A percentile compares a stretch with the other conserved stretches of the same genome.
phyloP scores from a whole-genome alignment of 2,888 invertebrate genomes.

The Xylota segnis region DNA sequence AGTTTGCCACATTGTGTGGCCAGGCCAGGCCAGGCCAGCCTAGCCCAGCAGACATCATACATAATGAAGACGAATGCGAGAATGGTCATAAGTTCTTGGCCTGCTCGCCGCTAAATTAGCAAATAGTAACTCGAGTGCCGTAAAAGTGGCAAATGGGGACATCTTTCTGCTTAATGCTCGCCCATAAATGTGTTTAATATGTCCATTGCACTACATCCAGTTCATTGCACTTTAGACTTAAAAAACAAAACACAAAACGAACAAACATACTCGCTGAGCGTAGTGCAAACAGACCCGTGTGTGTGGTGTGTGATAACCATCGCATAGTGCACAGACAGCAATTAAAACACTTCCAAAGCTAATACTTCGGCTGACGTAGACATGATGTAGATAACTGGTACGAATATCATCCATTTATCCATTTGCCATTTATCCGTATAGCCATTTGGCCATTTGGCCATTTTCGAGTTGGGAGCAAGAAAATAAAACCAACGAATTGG shows the following conservation, averaged over 20 bases:
- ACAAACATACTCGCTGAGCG: constrained; percentile 22
- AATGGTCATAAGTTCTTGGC: constrained; percentile 65
- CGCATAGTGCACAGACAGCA: constrained; percentile 66
- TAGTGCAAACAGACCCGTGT: constrained; percentile 47
- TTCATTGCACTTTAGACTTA: constrained; percentile 60
- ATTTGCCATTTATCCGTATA: constrained; percentile 38
- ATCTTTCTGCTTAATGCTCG: constrained; percentile 67
- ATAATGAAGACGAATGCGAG: constrained; percentile 49
- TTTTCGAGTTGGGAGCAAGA: constrained; percentile 31
- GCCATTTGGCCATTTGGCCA: constrained; percentile 19
- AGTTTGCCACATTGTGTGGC: constrained; percentile 45
- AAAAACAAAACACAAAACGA: constrained; percentile 16
- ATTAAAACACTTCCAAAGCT: constrained; percentile 72
- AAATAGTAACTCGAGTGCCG: constrained; percentile 61
- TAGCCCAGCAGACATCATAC: constrained; percentile 45
- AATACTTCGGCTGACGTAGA: constrained; percentile 69
- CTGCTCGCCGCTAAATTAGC: constrained; percentile 59
- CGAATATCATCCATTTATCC: constrained; percentile 54
- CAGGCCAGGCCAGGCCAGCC: no score
- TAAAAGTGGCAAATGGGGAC: constrained; percentile 65
- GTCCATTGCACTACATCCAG: constrained; percentile 71
- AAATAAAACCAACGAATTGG: constrained; percentile 57
- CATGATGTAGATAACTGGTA: constrained; percentile 69
- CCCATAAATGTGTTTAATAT: constrained; percentile 71
- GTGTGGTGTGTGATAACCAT: constrained; percentile 57